phyloP scores from a whole-genome alignment of 2,888 invertebrate species.

The Didymodactylos carnosus region DNA sequence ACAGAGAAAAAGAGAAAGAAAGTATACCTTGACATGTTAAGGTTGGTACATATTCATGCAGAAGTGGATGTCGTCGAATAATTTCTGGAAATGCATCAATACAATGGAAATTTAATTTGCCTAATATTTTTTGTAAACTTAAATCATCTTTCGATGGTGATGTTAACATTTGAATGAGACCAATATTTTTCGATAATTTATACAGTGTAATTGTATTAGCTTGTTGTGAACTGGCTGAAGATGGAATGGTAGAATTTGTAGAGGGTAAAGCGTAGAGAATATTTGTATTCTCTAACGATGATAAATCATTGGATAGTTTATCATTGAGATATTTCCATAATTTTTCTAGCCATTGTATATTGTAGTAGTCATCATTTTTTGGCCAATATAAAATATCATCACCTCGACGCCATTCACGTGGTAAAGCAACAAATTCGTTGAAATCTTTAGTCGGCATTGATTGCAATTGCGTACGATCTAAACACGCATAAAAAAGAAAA shows the following conservation, averaged over 20 bases:
- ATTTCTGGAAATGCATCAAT: constrained; percentile 4
- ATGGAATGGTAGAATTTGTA: neutral
- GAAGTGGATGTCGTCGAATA: neutral
- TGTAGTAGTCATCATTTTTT: constrained; percentile 4
- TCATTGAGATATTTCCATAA: constrained; percentile 14
- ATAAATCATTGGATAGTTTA: constrained; percentile 7
- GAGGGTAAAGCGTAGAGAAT: neutral
- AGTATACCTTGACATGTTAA: neutral
- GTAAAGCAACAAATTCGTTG: constrained; percentile 10
- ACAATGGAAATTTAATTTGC: constrained; percentile 5
- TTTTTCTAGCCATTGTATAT: constrained; percentile 10
- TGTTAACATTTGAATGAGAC: neutral
- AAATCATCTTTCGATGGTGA: neutral
- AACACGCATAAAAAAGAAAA: neutral
- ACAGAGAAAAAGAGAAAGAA: no score
- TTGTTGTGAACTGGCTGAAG: neutral
- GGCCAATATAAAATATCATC: constrained; percentile 11
- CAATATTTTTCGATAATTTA: constrained; percentile 12
- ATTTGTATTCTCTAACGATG: constrained; percentile 6
- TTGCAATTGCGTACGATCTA: constrained; percentile 12
- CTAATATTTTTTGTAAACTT: neutral
- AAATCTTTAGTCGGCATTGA: constrained; percentile 9
- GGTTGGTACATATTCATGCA: constrained; percentile 10
- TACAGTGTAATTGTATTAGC: neutral
- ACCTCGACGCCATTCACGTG: constrained; percentile 11